phyloP scores from a whole-genome alignment of 2,113 vertebrate species.

The Ceyx cyanopectus region DNA sequence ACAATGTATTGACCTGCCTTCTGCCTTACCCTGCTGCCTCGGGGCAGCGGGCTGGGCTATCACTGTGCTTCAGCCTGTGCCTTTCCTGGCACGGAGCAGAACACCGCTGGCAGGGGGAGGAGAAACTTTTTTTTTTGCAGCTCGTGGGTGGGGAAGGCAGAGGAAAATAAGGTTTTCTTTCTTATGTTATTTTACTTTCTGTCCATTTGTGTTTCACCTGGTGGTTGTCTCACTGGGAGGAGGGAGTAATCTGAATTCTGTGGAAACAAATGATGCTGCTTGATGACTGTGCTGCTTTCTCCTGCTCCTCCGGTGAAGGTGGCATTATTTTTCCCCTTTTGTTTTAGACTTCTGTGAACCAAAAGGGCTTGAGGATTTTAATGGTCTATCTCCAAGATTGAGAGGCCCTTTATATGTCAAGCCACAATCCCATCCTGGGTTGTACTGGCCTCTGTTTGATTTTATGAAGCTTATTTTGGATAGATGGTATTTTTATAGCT shows the following conservation, averaged over 20 bases:
- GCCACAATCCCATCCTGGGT: slow-evolving; percentile 70
- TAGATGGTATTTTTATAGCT: slow-evolving; percentile 81
- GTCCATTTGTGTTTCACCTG: not conserved
- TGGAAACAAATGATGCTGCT: slow-evolving; percentile 20
- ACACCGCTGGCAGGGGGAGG: not conserved
- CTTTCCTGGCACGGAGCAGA: not conserved
- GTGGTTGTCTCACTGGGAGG: not conserved
- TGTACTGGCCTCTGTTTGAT: slow-evolving; percentile 73
- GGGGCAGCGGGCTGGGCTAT: not conserved
- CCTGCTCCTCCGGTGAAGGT: slow-evolving; percentile 36
- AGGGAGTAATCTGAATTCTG: slow-evolving; percentile 22
- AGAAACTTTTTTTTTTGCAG: not conserved
- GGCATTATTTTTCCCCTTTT: slow-evolving; percentile 66
- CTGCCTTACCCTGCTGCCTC: not conserved
- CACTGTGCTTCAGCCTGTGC: not conserved
- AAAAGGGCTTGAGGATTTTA: slow-evolving; percentile 77
- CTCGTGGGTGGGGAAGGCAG: not conserved
- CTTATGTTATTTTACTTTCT: too few relatives aligned
- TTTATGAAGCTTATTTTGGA: slow-evolving; percentile 79
- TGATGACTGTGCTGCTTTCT: not conserved
- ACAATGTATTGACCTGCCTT: slow-evolving; percentile 31
- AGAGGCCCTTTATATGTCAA: slow-evolving; percentile 77
- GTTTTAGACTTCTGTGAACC: slow-evolving; percentile 75
- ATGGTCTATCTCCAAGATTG: slow-evolving; percentile 80
- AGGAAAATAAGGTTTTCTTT: not conserved